Base-by-base conservation (phyloP, 1,140 invertebrate species). In the Leucophenga varia region DNA sequence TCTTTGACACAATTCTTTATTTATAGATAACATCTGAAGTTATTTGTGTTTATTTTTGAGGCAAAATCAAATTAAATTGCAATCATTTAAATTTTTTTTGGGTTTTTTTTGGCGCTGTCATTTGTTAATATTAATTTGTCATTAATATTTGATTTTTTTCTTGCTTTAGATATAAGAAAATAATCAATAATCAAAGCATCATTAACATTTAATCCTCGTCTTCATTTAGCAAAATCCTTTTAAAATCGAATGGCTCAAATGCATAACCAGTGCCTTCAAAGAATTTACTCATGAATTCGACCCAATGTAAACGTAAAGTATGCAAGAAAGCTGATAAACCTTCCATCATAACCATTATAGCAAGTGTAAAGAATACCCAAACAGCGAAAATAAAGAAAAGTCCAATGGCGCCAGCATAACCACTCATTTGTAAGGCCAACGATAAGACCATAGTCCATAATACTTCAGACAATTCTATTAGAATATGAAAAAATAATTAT, bases 201-300 rank as follows among this genome's bases (percentile, higher is more conserved):
- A n/a, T n/a, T n/a, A n/a, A n/a, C n/a, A 21, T 47, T 44, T 49
- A 54, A 32, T 73, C 71, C 2, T 68, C 71, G n/a, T 80, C 81
- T 55, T 83, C 84, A 9, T 77, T 76, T 46, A 86, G 85, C 43
- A 93, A 77, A 59, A 95, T 90, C 4, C 81, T 83, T 67, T 92
- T 91, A 79, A 98, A 97, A 55, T 87, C 91, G 80, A 98, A 97
- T 38, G 95, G 94, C 59, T 89, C 82, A 81, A 98, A 98, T 21
- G 85, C 75, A 63, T 96, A 87, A 4, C 95, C 95, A 21, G 84
- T 75, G 43, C 95, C 96, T 2, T 81, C 72, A 76, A 97, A 98
- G 78, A 98, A 98, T 77, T 98, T 98, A 78, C 91, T 97, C 86
- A 96, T 93, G 69, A 97, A 97, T 75, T 97, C 94, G 34, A 97